Evolutionary conservation across 1,140 invertebrate species (phyloP), one percentile per base, ranked within the genome.

Genomic region (Drosophila insularis): DNA sequence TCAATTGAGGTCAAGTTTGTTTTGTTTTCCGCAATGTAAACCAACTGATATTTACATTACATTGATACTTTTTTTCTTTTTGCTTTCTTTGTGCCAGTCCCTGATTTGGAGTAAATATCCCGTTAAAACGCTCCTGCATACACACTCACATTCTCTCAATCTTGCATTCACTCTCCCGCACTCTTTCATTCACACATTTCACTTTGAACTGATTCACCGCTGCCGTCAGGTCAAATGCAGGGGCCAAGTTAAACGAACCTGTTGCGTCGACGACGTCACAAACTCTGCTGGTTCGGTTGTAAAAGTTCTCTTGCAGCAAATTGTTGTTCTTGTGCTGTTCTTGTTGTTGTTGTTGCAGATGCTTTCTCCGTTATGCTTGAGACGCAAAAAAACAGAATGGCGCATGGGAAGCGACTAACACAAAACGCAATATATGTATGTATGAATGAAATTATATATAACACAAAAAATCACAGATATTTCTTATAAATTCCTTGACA

Each of bases 401-500:
- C 74, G 54, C 58, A 78, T 32, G 69, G 10, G 35, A 35, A 35
- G 32, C 32, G 59, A 62, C 59, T 17, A 40, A 54, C 60, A 67
- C 78, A 68, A 37, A 68, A 78, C 35, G 31, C 35, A 74, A 63
- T 66, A 86, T 50, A 72, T 86, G 71, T 86, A 86, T 85, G 71
- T 50, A 72, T 86, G 71, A 86, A 86, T 85, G 71, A 72, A 78
- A 50, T 19, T 43, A 54, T 37, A 67, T 58, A 53, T 63, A 59
- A 60, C 66, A 55, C 54, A 27, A 6, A n/a, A 53, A 62, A 53
- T 27, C 14, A 63, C 61, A 53, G 23, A 19, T 43, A 13, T 39
- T 39, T 14, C 10, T 7, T 59, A 59, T 46, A 2, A 19, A 46
- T 19, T 46, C 17, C 4, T 46, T 19, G 17, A 21, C 17, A 46